Base-by-base conservation (phyloP, 2,888 invertebrate genomes). In the Brenthis ino region DNA sequence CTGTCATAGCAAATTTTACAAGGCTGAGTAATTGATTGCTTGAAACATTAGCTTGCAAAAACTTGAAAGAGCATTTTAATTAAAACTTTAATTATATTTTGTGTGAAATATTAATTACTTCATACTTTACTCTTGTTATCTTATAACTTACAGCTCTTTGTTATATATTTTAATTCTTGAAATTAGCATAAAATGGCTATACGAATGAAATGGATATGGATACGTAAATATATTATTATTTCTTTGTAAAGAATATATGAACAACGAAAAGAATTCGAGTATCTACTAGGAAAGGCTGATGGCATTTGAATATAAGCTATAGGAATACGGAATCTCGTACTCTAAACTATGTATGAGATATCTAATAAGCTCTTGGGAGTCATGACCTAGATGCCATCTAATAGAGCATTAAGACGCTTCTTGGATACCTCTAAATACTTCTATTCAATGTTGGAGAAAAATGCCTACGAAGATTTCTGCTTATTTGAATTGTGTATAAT, bases 351-450 rank as follows among this genome's bases (percentile, higher is more conserved):
- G 37, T 53, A 64, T 56, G 61, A 69, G 64, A 63, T 61, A 51
- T 58, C 48, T 69, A 69, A 71, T 70, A 61, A 71, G 58, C 67
- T 57, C 58, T 54, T 57, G 56, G 58, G 63, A 65, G 53, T 16
- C 69, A 63, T 69, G 69, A 72, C 69, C 72, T 65, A 72, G 33
- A 67, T 71, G 47, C 64, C 61, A 56, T 12, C 60, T 53, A 57
- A 58, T 57, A 57, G 53, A 57, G 57, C 64, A 33, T 68, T 57
- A 57, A 69, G 51, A 69, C 28, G 28, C 57, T 60, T 56, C 65
- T 61, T 58, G 54, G 55, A 54, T 57, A 47, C 37, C 24, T 58
- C 28, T 43, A 57, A 68, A 63, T 63, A 50, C 63, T 28, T 57
- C 63, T 43, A 60, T 50, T 43, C 50, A 58, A 20, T 66, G 12